A percentile compares a stretch with the other conserved stretches of the same genome.
phyloP scores from a whole-genome alignment of 2,797 vertebrate species.

The Hemibagrus guttatus region DNA sequence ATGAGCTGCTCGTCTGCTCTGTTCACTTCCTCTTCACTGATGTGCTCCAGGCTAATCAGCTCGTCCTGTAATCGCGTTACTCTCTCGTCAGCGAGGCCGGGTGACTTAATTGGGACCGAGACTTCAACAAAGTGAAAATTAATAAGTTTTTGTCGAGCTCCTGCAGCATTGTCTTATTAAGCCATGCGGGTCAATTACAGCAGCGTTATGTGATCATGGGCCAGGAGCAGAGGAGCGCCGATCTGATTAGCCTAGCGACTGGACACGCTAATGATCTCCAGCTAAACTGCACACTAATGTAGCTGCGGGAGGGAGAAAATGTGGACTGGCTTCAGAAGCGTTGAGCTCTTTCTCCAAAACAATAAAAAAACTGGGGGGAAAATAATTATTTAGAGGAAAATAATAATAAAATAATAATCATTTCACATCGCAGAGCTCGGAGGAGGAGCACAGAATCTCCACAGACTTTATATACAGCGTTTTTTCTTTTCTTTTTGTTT shows the following conservation, averaged over 20 bases:
- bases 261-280: conserved; percentile 66
- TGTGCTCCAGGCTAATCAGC: conserved; percentile 91
- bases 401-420: background rate
- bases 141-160: conserved; percentile 98
- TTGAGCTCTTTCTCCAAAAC: background rate
- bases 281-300: conserved; percentile 71
- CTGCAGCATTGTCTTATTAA: conserved; percentile 94
- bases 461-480: background rate
- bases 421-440: background rate
- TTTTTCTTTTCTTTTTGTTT: background rate
- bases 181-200: conserved; percentile 96
- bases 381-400: background rate
- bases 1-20: background rate
- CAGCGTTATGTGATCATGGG: conserved; percentile 97
- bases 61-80: conserved; percentile 95
- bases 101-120: conserved; percentile 99
- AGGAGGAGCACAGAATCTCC: background rate
- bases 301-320: conserved; percentile 33
- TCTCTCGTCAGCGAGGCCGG: conserved; percentile 85
- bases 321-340: background rate
- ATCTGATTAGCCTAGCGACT: conserved; percentile 90
- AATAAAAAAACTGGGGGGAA: too few species aligned
- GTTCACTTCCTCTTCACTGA: conserved; percentile 67
- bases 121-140: conserved; percentile 99
- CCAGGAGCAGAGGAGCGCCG: conserved; percentile 91